Base-by-base conservation (phyloP, 1,140 invertebrate species). In the Parasteatoda tepidariorum region DNA sequence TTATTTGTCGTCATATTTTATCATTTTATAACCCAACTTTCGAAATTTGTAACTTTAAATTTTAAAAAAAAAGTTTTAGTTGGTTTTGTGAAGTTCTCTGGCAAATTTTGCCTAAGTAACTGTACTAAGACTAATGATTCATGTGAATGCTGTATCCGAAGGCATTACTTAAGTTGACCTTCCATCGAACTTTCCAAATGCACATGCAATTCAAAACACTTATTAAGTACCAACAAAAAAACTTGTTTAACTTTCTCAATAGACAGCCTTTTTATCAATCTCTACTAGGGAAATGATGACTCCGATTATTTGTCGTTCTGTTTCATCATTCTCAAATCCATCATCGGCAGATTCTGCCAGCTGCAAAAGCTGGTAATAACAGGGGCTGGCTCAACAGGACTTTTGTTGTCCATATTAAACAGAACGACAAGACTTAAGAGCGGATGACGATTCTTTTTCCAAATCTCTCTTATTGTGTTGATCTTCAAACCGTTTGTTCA, bases 301-400 rank as follows among this genome's bases (percentile, higher is more conserved):
- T 64, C 26, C 15, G 61, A 64, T 64, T 64, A 41, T 41, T 38
- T 34, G 64, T 67, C 64, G 31, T 30, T 13, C 31, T 15, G 31
- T 22, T 26, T 22, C 28, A 67, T 38, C 64, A 41, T 67, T 67
- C 31, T 33, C 2, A 4, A n/a, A 41, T 33, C 22, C 9, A 67
- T 48, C 13, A 15, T 64, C 61, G 7, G 67, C 3, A 4, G n/a
- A 33, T 26, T 68, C 3, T 48, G 62, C 76, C 76, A 79, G 76
- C 61, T 79, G 76, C 62, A 34, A 57, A 6, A 24, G 59, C n/a
- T 55, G 13, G 15, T 79, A 79, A 79, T 79, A 68, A 59, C 76
- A 33, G 64, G 30, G 76, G 64, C 55, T 57, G 76, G 61, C 2
- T 61, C 38, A 54, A 28, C 26, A n/a, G 38, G 31, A 55, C 48